phyloP scores from a whole-genome alignment of 2,113 vertebrate genomes.

The Illadopsis cleaveri region DNA sequence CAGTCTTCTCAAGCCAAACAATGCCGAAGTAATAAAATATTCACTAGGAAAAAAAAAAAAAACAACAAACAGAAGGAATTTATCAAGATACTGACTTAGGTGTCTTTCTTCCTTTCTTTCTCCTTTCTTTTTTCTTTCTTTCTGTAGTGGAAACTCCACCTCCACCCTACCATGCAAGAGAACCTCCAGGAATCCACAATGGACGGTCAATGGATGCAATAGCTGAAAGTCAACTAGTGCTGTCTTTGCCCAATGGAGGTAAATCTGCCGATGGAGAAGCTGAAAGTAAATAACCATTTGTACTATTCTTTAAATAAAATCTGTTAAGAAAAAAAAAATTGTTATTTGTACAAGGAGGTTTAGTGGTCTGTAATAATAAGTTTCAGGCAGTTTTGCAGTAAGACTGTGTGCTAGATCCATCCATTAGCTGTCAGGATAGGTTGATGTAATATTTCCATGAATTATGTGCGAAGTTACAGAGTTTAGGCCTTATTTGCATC shows the following conservation, averaged over 20 bases:
- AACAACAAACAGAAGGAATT: neutral
- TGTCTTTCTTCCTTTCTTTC: neutral
- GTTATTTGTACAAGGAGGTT: neutral
- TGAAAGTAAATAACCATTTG: conserved; percentile 67
- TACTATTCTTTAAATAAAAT: conserved; percentile 27
- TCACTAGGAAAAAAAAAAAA: neutral
- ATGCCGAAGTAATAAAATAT: neutral
- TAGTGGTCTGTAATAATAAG: neutral
- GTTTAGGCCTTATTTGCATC: neutral
- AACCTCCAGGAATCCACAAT: conserved; percentile 78
- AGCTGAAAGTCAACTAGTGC: conserved; percentile 77
- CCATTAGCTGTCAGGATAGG: neutral
- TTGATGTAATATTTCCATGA: neutral
- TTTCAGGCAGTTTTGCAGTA: neutral
- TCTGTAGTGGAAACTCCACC: conserved; percentile 84
- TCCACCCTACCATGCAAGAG: conserved; percentile 84
- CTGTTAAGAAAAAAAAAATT: neutral
- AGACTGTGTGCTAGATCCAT: neutral
- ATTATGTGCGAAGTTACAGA: neutral
- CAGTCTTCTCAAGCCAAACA: neutral
- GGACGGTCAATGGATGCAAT: conserved; percentile 78
- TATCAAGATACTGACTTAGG: neutral
- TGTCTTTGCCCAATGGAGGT: conserved; percentile 85
- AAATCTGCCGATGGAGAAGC: conserved; percentile 59
- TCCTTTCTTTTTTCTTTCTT: neutral